A percentile compares a stretch with the other conserved stretches of the same genome.
These are phyloP conservation scores for Oreochromis tanganicae DNA, from an alignment of 2,113 vertebrate genomes.

Conservation along the genomic window DNA sequence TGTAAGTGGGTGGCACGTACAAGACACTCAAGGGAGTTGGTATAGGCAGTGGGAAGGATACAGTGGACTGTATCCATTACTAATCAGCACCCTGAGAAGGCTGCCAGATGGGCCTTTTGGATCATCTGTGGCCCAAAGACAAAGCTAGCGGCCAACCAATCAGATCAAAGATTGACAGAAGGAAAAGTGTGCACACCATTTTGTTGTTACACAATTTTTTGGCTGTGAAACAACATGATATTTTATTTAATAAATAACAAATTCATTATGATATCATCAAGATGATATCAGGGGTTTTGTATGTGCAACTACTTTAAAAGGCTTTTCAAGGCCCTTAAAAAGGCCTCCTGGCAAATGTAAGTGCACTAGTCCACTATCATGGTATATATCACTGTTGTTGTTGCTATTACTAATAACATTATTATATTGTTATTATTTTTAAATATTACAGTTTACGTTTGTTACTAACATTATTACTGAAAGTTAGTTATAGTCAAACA, in stretches of 20 bases:
- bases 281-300: not conserved
- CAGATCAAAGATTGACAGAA: not conserved
- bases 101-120: not conserved
- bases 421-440: not conserved
- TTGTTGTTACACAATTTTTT: not conserved
- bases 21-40: not conserved
- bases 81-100: not conserved
- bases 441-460: not conserved
- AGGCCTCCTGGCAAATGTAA: not conserved
- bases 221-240: fast-evolving
- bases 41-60: not conserved
- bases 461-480: not conserved
- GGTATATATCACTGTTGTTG: not conserved
- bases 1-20: not conserved
- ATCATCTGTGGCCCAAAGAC: not conserved
- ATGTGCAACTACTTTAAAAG: not conserved
- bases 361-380: not conserved
- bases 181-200: not conserved
- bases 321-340: not conserved
- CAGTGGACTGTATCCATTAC: not conserved
- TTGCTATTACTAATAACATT: not conserved
- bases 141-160: not conserved
- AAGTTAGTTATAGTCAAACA: fast-evolving
- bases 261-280: not conserved
- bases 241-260: not conserved